Base-by-base conservation (phyloP, 2,888 invertebrate genomes). In the Papilio protenor region DNA sequence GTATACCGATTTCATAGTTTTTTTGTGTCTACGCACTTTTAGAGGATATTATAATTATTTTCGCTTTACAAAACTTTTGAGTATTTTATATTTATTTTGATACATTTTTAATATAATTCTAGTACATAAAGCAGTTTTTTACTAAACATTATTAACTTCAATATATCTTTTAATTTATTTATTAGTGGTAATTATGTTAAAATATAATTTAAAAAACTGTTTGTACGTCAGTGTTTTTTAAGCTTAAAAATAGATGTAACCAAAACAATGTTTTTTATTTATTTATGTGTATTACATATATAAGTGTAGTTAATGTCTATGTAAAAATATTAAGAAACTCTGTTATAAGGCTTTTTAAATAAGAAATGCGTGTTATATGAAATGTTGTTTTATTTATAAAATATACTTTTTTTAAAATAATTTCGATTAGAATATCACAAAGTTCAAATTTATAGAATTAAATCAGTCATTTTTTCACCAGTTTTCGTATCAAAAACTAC, bases 331-430 rank as follows among this genome's bases (percentile, higher is more conserved):
- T 52, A 74, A 71, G 27, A 47, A 74, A 71, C 47, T 21, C 69
- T 78, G 73, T 77, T 77, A 45, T 75, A 75, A 66, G 64, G 66
- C 64, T 64, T 72, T 77, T 78, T 87, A 89, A 87, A 85, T 87
- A 89, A 88, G 82, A 85, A 86, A 87, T 81, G 89, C 86, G 91
- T 90, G 91, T 90, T 90, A 85, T 82, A 84, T 82, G 81, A 73
- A 85, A 81, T 85, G 80, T 82, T 85, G 88, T 90, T 90, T 90
- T 87, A 89, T 90, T 90, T 87, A 27, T 6, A 12, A 33, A 75
- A 1, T 40, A 59, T 16, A 45, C 11, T 11, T 16, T 21, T 21
- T 40, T 18, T 70, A 69, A 45, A 40, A 12, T 45, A 40, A 52
- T 12, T 59, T 14, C 2, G 12, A 27, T 27, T 10, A 52, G 27